phyloP scores from a whole-genome alignment of 2,888 invertebrate genomes.

The Napeogenes sylphis region DNA sequence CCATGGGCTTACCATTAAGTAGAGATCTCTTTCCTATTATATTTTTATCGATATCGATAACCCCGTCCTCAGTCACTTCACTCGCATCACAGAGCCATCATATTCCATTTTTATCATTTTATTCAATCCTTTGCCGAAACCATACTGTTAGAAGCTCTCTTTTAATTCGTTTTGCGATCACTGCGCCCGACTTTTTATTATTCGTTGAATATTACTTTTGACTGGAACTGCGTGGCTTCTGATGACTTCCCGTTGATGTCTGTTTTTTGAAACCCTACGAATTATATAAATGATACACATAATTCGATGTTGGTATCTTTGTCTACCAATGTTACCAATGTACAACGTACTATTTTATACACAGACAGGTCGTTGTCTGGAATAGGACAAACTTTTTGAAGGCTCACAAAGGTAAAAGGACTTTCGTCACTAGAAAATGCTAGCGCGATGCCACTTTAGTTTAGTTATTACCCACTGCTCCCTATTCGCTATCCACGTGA shows the following conservation, averaged over 20 bases:
- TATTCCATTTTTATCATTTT: slow-evolving; percentile 73
- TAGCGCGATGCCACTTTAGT: too few relatives aligned
- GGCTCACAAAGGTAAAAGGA: too few relatives aligned
- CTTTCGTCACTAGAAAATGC: too few relatives aligned
- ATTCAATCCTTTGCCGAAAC: slow-evolving; percentile 74
- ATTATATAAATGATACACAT: background rate
- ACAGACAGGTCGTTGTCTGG: too few relatives aligned
- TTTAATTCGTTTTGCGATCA: slow-evolving; percentile 74
- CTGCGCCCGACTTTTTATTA: slow-evolving; percentile 48
- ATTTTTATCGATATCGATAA: slow-evolving; percentile 22
- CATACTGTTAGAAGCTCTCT: slow-evolving; percentile 59
- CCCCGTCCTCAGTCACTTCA: slow-evolving; percentile 33
- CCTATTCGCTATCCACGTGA: too few relatives aligned
- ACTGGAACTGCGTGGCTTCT: slow-evolving; percentile 50
- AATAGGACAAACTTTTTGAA: too few relatives aligned
- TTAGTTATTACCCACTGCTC: too few relatives aligned
- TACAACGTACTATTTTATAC: too few relatives aligned
- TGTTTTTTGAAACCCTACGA: slow-evolving; percentile 21
- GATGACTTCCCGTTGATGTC: slow-evolving; percentile 28
- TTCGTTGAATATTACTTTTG: slow-evolving; percentile 57
- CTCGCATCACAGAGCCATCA: slow-evolving; percentile 48
- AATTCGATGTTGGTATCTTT: too few relatives aligned
- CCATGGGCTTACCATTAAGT: too few relatives aligned
- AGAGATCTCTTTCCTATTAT: too few relatives aligned
- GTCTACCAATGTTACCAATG: too few relatives aligned